A percentile compares a stretch with the other conserved stretches of the same genome.
phyloP scores from a whole-genome alignment of 2,888 invertebrate genomes.

The Ennomos fuscantarius region DNA sequence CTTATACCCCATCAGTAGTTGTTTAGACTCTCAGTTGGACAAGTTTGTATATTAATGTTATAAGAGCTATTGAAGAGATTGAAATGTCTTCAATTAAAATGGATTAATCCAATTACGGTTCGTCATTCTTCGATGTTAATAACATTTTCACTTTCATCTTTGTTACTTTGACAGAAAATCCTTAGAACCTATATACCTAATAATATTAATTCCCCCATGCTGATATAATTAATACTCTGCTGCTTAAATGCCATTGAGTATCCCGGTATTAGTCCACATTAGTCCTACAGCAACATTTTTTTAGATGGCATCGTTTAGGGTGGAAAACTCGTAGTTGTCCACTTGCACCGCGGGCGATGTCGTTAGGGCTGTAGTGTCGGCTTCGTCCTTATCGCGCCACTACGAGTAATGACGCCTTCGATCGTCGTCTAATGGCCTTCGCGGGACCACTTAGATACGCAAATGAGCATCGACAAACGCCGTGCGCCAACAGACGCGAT shows the following conservation, averaged over 20 bases:
- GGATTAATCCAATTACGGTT: conserved; percentile 13
- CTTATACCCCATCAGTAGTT: conserved; percentile 60
- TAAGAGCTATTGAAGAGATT: conserved; percentile 22
- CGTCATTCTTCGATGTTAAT: conserved; percentile 17
- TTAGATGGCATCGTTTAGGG: conserved; percentile 52
- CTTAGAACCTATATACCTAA: background rate
- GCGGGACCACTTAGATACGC: conserved; percentile 83
- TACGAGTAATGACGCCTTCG: conserved; percentile 81
- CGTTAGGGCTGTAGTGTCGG: conserved; percentile 71
- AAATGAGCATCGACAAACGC: conserved; percentile 80
- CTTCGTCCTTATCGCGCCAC: conserved; percentile 77
- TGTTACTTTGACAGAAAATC: conserved; percentile 4
- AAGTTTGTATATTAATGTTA: conserved; percentile 24
- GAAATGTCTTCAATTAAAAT: conserved; percentile 18
- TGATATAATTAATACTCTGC: conserved; percentile 7
- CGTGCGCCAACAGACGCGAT: conserved; percentile 55
- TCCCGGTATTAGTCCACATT: conserved; percentile 46
- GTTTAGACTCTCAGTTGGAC: conserved; percentile 42
- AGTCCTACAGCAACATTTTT: conserved; percentile 44
- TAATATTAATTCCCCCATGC: conserved; percentile 1
- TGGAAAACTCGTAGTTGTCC: conserved; percentile 67
- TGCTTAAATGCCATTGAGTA: conserved; percentile 37
- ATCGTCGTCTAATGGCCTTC: conserved; percentile 82
- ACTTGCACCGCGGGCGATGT: conserved; percentile 65
- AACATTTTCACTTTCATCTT: conserved; percentile 38